phyloP scores from a whole-genome alignment of 2,888 invertebrate species.

The Apamea anceps region DNA sequence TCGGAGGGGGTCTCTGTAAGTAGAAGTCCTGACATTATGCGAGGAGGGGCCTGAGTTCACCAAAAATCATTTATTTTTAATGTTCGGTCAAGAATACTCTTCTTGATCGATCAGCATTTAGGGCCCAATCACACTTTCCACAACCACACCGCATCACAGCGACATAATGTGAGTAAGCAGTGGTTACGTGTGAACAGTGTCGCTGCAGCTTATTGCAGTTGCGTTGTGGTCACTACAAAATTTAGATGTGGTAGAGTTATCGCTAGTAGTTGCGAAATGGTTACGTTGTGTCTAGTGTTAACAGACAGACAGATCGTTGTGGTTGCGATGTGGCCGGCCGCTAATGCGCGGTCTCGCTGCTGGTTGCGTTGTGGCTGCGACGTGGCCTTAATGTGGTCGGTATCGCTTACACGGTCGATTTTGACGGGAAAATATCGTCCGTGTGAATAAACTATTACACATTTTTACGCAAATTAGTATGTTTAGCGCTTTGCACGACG shows the following conservation, averaged over 20 bases:
- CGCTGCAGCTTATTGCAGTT: background rate
- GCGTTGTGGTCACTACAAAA: background rate
- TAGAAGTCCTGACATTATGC: constrained; percentile 2
- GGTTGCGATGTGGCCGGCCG: background rate
- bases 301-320: background rate
- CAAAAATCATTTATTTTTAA: background rate
- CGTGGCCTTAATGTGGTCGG: background rate
- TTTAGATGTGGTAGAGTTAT: too few relatives aligned
- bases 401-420: background rate
- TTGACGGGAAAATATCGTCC: background rate
- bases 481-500: too few relatives aligned
- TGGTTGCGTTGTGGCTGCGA: background rate
- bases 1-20: constrained; percentile 55
- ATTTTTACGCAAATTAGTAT: background rate
- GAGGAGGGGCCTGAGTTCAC: too few relatives aligned
- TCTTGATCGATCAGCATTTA: background rate
- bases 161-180: background rate
- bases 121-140: background rate
- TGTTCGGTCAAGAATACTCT: too few relatives aligned
- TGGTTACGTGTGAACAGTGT: background rate
- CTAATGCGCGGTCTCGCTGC: background rate
- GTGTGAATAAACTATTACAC: background rate
- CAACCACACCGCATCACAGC: background rate
- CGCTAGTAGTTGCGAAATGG: too few relatives aligned
- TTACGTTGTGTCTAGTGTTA: too few relatives aligned